Percentiles rank a stretch among this genome's conserved stretches.
Conservation (phyloP, 2,797 vertebrate genomes). For the Pelochelys cantorii region DNA sequence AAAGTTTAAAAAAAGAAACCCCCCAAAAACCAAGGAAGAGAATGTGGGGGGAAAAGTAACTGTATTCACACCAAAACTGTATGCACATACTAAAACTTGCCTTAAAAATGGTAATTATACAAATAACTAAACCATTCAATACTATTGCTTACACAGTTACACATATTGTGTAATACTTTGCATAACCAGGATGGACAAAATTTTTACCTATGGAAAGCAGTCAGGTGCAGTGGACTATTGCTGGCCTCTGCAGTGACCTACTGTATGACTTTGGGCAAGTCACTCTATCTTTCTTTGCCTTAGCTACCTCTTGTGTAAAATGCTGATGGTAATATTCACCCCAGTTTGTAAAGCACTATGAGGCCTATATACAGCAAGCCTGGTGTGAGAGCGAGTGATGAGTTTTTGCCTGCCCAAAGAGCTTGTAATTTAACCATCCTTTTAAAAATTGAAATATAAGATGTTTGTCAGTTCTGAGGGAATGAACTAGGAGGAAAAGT, state of each 20-base stretch:
- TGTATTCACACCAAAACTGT: background rate
- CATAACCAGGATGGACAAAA: background rate
- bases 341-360: background rate
- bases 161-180: background rate
- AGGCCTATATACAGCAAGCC: background rate
- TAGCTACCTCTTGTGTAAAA: background rate
- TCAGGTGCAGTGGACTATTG: background rate
- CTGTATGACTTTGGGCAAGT: rapidly evolving
- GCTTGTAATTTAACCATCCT: background rate
- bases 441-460: background rate
- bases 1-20: background rate
- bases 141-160: background rate
- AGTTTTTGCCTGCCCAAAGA: background rate
- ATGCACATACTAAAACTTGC: rapidly evolving
- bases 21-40: too few species aligned
- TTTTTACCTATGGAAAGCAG: background rate
- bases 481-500: background rate
- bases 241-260: background rate
- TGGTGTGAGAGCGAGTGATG: rapidly evolving
- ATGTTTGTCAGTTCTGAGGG: background rate
- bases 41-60: rapidly evolving
- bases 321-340: background rate
- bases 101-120: background rate
- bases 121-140: background rate
- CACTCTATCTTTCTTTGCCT: rapidly evolving